These are phyloP conservation scores for Apodemia zela DNA, from an alignment of 2,888 invertebrate genomes.

Conservation along the genomic window DNA sequence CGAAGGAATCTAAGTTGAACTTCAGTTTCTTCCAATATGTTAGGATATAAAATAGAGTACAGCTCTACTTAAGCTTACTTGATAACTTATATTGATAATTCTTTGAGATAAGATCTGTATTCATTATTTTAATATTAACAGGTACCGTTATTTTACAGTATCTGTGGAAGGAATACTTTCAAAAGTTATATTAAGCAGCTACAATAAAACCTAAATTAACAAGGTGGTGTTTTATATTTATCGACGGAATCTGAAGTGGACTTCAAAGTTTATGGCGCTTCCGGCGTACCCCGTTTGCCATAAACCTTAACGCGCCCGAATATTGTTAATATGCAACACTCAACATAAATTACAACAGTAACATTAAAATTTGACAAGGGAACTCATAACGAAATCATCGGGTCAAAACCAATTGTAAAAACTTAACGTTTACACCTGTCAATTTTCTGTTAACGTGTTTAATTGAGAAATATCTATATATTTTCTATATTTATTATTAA, in stretches of 20 bases:
- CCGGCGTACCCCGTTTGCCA: conserved; percentile 59
- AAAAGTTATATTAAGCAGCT: conserved; percentile 58
- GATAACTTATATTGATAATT: too few relatives aligned
- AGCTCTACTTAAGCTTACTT: too few relatives aligned
- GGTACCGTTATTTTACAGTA: neutral
- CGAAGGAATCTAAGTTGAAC: conserved; percentile 64
- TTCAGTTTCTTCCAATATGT: conserved; percentile 31
- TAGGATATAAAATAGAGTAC: too few relatives aligned
- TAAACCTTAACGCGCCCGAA: conserved; percentile 49
- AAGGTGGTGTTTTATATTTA: conserved; percentile 72
- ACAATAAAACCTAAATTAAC: conserved; percentile 73
- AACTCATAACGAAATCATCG: conserved; percentile 29
- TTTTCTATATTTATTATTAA: neutral
- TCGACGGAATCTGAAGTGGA: conserved; percentile 65
- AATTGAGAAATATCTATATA: neutral
- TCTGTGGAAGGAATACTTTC: conserved; percentile 40
- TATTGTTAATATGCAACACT: conserved; percentile 48
- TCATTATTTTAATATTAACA: conserved; percentile 30
- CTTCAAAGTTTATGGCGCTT: conserved; percentile 63
- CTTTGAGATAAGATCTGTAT: neutral
- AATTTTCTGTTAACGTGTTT: conserved; percentile 11
- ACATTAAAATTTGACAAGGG: conserved; percentile 49
- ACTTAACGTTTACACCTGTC: conserved; percentile 17
- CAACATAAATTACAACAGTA: conserved; percentile 56
- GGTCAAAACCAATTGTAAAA: conserved; percentile 30